Evolutionary conservation across 2,797 vertebrate genomes (phyloP), one percentile per base, ranked within the genome.

Genomic region (Trematomus bernacchii): DNA sequence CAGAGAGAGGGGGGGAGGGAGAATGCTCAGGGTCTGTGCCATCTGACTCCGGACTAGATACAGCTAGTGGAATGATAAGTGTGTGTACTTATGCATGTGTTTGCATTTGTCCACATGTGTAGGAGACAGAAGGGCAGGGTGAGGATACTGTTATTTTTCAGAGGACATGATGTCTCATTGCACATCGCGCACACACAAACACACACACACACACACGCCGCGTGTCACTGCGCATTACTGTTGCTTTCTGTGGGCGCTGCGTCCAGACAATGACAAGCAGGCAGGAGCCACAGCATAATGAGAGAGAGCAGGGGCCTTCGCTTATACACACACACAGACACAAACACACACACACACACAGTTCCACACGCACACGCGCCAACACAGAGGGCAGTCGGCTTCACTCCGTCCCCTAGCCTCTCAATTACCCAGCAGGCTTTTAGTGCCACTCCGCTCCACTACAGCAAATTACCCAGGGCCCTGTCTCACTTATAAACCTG

Each of bases 391-490:
- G 92, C 91, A 93, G 91, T 91, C 89, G 76, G 92, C 93, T 93
- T 93, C 94, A 93, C 92, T 94, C 90, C 83, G 86, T 93, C 91
- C 93, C 90, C 91, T 94, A 94, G 96, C 95, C 96, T 94, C 96
- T 97, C 96, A 98, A 98, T 99, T 98, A 97, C 96, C 91, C 95
- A 97, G 95, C 95, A 93, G 96, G 96, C 97, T 97, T 97, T 97
- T 97, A 98, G 96, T 96, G 95, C 94, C 77, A 94, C 95, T 94
- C 91, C 86, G 95, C 94, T 94, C 96, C 95, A 95, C 95, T 95
- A 96, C 96, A 96, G 96, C 95, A 96, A 97, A 98, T 98, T 97
- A 98, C 96, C 96, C 94, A 96, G 93, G 95, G 94, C 93, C 94
- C 95, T 90, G 95, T 94, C 95, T 97, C 96, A 95, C 97, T 97